These are phyloP conservation scores for Anarhynchus alexandrinus DNA, from an alignment of 2,113 vertebrate species.

Conservation along the genomic window DNA sequence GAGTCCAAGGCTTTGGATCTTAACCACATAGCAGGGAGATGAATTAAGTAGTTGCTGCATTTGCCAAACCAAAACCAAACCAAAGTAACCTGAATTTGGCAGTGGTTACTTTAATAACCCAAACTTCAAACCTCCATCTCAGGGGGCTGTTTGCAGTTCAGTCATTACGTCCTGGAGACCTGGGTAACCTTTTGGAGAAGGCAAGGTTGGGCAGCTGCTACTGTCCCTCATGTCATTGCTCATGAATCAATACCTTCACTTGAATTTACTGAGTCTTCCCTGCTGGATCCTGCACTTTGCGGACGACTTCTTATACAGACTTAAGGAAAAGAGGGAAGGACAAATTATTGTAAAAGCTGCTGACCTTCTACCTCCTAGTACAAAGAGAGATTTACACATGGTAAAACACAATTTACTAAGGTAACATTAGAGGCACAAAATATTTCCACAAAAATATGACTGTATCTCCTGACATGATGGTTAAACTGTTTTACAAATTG, in stretches of 20 bases:
- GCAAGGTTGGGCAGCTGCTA: background rate
- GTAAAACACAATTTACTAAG: background rate
- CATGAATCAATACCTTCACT: background rate
- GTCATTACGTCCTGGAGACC: background rate
- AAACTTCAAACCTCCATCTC: background rate
- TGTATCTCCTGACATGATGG: background rate
- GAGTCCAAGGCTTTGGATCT: background rate
- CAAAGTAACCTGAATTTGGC: background rate
- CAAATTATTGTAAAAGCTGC: background rate
- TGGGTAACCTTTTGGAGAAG: background rate
- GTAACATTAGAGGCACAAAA: background rate
- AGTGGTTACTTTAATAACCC: background rate
- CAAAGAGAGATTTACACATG: background rate
- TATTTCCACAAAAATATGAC: background rate
- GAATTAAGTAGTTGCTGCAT: background rate
- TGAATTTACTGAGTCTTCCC: background rate
- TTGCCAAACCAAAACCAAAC: background rate
- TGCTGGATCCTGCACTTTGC: background rate
- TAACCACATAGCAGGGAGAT: background rate
- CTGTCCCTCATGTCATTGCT: background rate
- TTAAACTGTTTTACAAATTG: background rate
- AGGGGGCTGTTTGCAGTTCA: background rate
- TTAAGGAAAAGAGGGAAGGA: background rate
- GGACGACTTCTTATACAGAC: background rate
- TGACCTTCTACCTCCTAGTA: background rate